Percentiles rank a stretch among this genome's conserved stretches.
phyloP scores from a whole-genome alignment of 2,113 vertebrate genomes.

The Chaetura pelagica region DNA sequence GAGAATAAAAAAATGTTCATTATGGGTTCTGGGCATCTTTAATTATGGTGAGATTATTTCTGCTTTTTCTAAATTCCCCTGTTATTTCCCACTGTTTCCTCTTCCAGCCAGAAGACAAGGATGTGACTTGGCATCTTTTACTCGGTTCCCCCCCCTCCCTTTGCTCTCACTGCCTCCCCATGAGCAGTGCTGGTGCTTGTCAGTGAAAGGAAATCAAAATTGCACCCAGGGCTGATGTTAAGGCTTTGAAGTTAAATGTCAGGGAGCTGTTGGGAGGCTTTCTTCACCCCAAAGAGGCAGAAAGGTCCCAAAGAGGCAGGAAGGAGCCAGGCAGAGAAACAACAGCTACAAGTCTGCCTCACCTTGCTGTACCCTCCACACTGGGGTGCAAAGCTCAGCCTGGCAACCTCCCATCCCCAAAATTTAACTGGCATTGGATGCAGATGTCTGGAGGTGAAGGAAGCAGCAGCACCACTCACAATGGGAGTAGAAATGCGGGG shows the following conservation, averaged over 20 bases:
- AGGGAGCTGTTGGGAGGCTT: neutral
- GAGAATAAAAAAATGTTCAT: neutral
- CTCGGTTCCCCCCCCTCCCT: neutral
- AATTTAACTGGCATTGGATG: neutral
- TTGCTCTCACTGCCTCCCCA: neutral
- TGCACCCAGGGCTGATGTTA: neutral
- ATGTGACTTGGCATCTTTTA: neutral
- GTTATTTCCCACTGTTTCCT: neutral
- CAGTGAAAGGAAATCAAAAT: neutral
- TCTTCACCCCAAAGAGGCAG: neutral
- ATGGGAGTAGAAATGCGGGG: fast-evolving
- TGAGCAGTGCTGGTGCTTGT: neutral
- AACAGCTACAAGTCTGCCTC: neutral
- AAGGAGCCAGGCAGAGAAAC: neutral
- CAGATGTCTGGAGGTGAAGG: neutral
- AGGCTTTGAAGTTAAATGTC: neutral
- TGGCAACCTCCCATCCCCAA: neutral
- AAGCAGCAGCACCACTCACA: too few relatives aligned
- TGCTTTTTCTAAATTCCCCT: neutral
- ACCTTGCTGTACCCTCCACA: neutral
- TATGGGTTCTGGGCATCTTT: neutral
- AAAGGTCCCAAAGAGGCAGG: fast-evolving
- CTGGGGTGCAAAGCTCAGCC: neutral
- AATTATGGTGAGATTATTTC: neutral
- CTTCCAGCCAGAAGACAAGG: neutral